Conservation (phyloP, 2,888 invertebrate species). For the Megastigmus dorsalis region DNA sequence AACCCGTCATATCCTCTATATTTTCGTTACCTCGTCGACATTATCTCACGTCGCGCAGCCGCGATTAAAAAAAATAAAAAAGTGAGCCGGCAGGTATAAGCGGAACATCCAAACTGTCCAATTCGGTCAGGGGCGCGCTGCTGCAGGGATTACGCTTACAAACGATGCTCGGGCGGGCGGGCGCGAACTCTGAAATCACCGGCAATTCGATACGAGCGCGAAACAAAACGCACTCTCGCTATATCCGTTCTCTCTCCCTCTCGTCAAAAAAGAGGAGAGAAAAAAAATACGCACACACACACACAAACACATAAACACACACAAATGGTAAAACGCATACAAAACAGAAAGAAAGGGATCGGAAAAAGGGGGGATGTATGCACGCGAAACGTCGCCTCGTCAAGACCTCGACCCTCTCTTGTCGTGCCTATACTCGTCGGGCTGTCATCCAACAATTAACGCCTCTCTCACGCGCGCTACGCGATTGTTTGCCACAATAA, state of each 20-base stretch:
- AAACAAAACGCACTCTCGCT: conserved; percentile 25
- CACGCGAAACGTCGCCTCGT: background rate
- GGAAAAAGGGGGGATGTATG: background rate
- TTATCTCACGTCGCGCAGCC: conserved; percentile 4
- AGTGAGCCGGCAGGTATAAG: background rate
- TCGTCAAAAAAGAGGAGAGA: no score
- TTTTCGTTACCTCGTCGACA: background rate
- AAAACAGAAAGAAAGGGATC: conserved; percentile 19
- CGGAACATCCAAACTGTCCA: conserved; percentile 16
- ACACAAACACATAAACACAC: no score
- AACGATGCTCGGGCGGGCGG: background rate
- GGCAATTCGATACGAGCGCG: conserved; percentile 19
- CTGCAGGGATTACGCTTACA: background rate
- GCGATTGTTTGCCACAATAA: conserved; percentile 46
- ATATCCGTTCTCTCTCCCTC: conserved; percentile 17
- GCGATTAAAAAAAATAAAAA: background rate
- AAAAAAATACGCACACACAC: no score
- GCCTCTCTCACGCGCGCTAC: conserved; percentile 1
- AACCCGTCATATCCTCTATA: no score
- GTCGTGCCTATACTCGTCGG: no score
- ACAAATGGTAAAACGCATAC: background rate
- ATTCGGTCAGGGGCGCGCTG: conserved; percentile 15
- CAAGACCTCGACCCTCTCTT: conserved; percentile 4
- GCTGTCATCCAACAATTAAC: conserved; percentile 49
- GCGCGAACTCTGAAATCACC: conserved; percentile 27